Conservation (phyloP, 2,888 invertebrate genomes). For the Muschampia plurimacula region DNA sequence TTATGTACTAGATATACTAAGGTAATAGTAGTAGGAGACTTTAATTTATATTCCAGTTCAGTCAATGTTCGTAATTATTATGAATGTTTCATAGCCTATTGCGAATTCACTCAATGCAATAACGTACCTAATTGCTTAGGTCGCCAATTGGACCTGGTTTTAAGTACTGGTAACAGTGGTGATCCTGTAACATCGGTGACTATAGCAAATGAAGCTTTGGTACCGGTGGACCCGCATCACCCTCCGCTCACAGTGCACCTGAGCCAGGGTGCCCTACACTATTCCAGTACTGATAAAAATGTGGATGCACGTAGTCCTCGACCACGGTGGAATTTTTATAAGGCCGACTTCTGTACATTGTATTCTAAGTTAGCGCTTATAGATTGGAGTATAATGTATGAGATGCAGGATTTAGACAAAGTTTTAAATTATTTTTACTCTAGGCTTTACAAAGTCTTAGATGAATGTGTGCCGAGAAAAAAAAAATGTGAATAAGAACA, state of each 20-base stretch:
- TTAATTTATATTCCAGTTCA: constrained; percentile 15
- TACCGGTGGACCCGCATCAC: constrained; percentile 6
- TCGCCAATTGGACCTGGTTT: constrained; percentile 11
- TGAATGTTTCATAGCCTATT: constrained; percentile 2
- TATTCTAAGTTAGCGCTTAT: neutral
- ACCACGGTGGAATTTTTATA: constrained; percentile 17
- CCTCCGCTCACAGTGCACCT: constrained; percentile 1
- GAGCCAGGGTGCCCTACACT: neutral
- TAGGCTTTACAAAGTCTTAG: neutral
- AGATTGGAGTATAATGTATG: constrained; percentile 8
- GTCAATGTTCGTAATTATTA: constrained; percentile 6
- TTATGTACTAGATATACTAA: constrained; percentile 9
- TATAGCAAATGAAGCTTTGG: neutral
- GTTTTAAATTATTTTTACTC: neutral
- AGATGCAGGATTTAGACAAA: constrained; percentile 2
- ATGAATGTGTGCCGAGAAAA: neutral
- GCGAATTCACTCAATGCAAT: constrained; percentile 19
- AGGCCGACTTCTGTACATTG: neutral
- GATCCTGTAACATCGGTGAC: neutral
- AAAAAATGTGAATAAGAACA: neutral
- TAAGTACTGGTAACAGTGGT: neutral
- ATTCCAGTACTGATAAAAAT: neutral
- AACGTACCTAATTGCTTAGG: constrained; percentile 6
- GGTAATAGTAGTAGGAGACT: constrained; percentile 13
- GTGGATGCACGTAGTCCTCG: neutral